phyloP scores from a whole-genome alignment of 2,797 vertebrate species.

The Allobates femoralis region DNA sequence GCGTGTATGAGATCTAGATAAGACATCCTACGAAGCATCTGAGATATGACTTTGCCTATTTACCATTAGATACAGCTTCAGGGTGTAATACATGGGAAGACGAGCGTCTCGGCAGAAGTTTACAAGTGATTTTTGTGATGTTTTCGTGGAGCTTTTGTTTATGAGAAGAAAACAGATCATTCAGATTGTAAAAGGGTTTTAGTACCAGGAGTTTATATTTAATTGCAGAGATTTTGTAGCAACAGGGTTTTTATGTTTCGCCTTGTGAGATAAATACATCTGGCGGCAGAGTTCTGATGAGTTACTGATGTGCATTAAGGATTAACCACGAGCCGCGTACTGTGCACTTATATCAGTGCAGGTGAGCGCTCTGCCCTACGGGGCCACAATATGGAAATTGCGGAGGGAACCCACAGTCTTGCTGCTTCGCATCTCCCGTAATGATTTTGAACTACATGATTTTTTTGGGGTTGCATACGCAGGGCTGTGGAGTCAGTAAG shows the following conservation, averaged over 20 bases:
- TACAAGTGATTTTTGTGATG: not conserved
- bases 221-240: conserved; percentile 24
- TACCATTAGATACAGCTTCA: not conserved
- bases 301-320: conserved; percentile 1
- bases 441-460: not conserved
- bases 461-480: no score
- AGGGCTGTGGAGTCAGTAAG: no score
- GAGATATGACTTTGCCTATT: not conserved
- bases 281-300: not conserved
- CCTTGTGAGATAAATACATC: conserved; percentile 26
- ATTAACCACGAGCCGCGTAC: not conserved
- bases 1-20: not conserved
- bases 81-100: not conserved
- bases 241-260: conserved; percentile 11
- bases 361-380: not conserved
- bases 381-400: not conserved
- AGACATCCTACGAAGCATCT: not conserved
- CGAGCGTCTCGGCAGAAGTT: not conserved
- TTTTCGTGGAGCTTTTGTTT: conserved; percentile 15
- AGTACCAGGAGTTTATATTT: conserved; percentile 26
- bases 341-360: not conserved
- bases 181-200: conserved; percentile 21
- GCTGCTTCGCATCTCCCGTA: not conserved
- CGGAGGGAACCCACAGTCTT: not conserved
- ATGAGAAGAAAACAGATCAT: not conserved